Base-by-base conservation (phyloP, 37 sponge, comb jelly and placozoan species). In the Theonella swinhoei region DNA sequence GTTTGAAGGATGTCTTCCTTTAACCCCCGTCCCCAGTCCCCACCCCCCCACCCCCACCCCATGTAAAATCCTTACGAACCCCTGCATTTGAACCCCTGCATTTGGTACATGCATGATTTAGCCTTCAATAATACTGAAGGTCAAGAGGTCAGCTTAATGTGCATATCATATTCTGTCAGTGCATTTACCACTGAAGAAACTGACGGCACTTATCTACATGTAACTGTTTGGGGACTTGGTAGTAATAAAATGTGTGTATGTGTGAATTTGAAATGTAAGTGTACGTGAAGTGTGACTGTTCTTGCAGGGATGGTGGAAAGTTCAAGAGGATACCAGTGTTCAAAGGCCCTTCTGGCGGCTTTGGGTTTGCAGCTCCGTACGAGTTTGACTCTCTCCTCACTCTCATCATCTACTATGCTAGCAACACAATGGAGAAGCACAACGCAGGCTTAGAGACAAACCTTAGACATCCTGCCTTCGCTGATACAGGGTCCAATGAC, bases 291-390 rank as follows among this genome's bases (percentile, higher is more conserved):
- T n/a, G n/a, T n/a, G n/a, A n/a, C n/a, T n/a, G n/a, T n/a, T n/a
- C n/a, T n/a, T n/a, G 23, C 62, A 89, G 90, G 40, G 90, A 89
- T 28, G 78, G 59, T 8, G 85, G 90, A 17, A 89, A 84, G 33
- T 89, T 80, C 76, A 89, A 89, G 70, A 64, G 93, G 14, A 92
- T 92, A 28, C 89, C 93, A 1, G 85, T 92, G 23, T 81, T 85
- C 70, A 75, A 71, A 43, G 88, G 82, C 0, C 85, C 89, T 22
- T 74, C 54, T 61, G 92, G 88, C 0, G 92, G 92, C 64, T 95
- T 74, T 62, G 95, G 95, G 14, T 95, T 95, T 86, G 95, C 95
- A 39, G 87, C 89, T 47, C 95, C 95, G 2, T 86, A 77, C 38
- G 95, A 95, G 63, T 95, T 91, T 82, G 80, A 85, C 59, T 83